These are phyloP conservation scores for Pachyseris speciosa DNA, from an alignment of 64 coral and sea anemone genomes.

Conservation along the genomic window DNA sequence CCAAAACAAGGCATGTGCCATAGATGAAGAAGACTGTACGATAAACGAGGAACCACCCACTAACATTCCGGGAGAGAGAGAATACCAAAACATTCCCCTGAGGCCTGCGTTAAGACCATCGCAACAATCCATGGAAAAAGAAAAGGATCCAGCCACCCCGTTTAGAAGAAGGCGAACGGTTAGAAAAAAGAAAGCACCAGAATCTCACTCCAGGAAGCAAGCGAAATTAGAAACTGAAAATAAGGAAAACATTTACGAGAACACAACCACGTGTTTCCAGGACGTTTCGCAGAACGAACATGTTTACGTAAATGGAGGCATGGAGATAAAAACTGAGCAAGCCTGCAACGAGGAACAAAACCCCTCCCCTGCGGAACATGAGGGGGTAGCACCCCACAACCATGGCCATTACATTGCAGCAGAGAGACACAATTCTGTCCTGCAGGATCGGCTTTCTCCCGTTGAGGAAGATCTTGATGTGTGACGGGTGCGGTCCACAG, in stretches of 20 bases:
- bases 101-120: too few species aligned
- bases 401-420: neutral
- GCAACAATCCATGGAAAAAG: neutral
- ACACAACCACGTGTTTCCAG: too few species aligned
- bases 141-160: neutral
- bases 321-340: neutral
- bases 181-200: neutral
- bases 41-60: too few species aligned
- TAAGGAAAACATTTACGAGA: neutral
- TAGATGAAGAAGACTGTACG: too few species aligned
- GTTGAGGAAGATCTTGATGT: too few species aligned
- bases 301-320: neutral
- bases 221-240: neutral
- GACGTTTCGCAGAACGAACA: neutral
- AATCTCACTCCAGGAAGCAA: neutral
- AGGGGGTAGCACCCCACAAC: neutral
- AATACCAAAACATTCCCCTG: too few species aligned
- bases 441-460: too few species aligned
- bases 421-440: neutral
- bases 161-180: neutral
- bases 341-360: neutral
- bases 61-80: too few species aligned
- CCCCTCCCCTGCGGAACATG: neutral
- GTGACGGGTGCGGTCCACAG: too few species aligned
- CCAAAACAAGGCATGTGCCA: too few species aligned